phyloP scores from a whole-genome alignment of 1,140 invertebrate genomes.

The Eufriesea mexicana region DNA sequence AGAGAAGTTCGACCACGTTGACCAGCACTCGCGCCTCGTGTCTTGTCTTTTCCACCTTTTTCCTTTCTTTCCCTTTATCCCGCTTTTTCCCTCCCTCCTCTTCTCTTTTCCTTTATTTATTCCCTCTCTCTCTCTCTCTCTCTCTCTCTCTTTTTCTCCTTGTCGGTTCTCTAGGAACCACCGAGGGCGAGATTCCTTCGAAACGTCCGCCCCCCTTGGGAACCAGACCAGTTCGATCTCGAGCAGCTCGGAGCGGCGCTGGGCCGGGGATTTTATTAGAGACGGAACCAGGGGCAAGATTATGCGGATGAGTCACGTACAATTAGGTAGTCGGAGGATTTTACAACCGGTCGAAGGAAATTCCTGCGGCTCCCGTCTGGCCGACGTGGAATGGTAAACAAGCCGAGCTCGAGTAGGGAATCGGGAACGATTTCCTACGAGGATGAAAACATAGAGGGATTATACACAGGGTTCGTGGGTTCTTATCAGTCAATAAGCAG shows the following conservation, averaged over 20 bases:
- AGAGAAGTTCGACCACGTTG: neutral
- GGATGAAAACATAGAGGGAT: neutral
- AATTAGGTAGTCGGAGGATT: neutral
- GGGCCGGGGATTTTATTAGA: neutral
- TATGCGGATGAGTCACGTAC: neutral
- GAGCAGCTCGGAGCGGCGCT: neutral
- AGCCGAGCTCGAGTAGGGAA: too few relatives aligned
- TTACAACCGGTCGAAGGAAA: conserved; percentile 3
- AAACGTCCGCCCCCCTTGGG: neutral
- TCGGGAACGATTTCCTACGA: neutral
- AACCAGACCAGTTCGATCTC: neutral
- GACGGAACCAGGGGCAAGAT: neutral
- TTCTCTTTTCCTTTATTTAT: neutral
- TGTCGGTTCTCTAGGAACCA: too few relatives aligned
- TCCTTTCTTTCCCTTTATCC: neutral
- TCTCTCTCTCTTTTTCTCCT: neutral
- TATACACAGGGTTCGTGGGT: too few relatives aligned
- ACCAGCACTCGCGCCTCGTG: too few relatives aligned
- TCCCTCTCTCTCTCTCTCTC: neutral
- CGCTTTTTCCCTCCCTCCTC: neutral
- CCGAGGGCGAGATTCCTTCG: neutral
- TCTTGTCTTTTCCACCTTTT: too few relatives aligned
- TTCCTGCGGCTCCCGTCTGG: neutral
- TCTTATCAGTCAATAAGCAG: too few relatives aligned
- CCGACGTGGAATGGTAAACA: neutral